A percentile compares a stretch with the other conserved stretches of the same genome.
phyloP scores from a whole-genome alignment of 2,113 vertebrate species.

The Stegostoma tigrinum region DNA sequence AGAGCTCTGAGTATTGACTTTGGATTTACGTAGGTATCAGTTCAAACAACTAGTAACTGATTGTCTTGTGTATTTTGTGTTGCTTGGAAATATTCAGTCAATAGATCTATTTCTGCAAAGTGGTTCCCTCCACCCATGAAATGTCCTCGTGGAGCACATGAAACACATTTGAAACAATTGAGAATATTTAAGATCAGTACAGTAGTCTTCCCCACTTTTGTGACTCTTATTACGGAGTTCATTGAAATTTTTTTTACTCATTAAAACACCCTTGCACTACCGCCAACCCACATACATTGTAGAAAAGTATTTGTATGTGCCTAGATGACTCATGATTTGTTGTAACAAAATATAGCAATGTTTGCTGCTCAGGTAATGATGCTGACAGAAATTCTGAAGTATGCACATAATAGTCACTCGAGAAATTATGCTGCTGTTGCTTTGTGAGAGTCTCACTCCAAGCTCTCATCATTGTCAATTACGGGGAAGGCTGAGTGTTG shows the following conservation, averaged over 20 bases:
- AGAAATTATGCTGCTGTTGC: not conserved
- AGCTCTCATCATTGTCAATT: not conserved
- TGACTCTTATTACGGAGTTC: not conserved
- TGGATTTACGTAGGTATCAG: not conserved
- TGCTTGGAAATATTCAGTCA: not conserved
- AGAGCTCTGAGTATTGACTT: not conserved
- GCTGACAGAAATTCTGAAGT: not conserved
- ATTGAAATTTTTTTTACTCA: not conserved
- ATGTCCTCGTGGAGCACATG: not conserved
- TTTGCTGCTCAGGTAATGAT: not conserved
- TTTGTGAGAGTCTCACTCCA: not conserved
- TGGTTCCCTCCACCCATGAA: not conserved
- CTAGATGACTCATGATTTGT: not conserved
- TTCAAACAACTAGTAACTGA: not conserved
- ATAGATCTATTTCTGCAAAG: not conserved
- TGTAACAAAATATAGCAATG: not conserved
- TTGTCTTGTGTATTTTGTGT: not conserved
- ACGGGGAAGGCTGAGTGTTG: not conserved
- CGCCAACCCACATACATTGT: not conserved
- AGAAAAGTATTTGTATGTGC: not conserved
- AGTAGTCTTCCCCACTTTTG: not conserved
- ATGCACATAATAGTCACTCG: not conserved
- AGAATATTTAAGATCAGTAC: not conserved
- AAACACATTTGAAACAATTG: not conserved
- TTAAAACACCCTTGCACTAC: no score